Percentiles rank a stretch among this genome's conserved stretches.
phyloP scores from a whole-genome alignment of 1,140 invertebrate genomes.

The Leptopilina boulardi region DNA sequence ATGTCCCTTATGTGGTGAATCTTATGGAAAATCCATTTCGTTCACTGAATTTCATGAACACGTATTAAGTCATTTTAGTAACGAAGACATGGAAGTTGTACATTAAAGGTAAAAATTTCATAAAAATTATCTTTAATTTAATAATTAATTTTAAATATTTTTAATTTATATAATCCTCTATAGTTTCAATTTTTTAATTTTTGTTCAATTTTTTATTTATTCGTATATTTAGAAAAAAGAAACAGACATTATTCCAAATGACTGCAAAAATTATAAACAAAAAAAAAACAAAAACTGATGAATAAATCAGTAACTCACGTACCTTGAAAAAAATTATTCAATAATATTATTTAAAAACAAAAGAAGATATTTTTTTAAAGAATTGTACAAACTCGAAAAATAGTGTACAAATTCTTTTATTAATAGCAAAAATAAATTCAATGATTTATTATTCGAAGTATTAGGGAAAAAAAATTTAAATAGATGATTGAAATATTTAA shows the following conservation, averaged over 20 bases:
- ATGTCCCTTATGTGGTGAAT: conserved; percentile 73
- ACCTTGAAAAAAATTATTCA: neutral
- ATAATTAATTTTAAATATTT: neutral
- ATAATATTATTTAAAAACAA: too few species aligned
- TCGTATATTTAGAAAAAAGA: neutral
- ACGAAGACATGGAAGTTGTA: conserved; percentile 62
- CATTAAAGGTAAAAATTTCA: neutral
- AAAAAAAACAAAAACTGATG: neutral
- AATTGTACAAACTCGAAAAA: too few species aligned
- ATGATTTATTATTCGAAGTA: too few species aligned
- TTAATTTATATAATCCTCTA: neutral
- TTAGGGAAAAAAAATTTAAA: too few species aligned
- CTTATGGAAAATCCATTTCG: conserved; percentile 62
- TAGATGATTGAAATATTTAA: too few species aligned
- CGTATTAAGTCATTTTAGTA: conserved; percentile 73
- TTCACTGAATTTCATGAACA: conserved; percentile 75
- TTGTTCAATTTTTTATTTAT: neutral
- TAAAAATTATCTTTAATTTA: neutral
- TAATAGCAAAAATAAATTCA: too few species aligned
- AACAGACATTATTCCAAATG: neutral
- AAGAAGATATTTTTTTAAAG: too few species aligned
- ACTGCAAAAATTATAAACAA: neutral
- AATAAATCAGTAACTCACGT: neutral
- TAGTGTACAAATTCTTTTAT: too few species aligned
- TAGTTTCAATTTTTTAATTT: neutral